These are phyloP conservation scores for Irena cyanogastra DNA, from an alignment of 2,113 vertebrate genomes.

Conservation along the genomic window DNA sequence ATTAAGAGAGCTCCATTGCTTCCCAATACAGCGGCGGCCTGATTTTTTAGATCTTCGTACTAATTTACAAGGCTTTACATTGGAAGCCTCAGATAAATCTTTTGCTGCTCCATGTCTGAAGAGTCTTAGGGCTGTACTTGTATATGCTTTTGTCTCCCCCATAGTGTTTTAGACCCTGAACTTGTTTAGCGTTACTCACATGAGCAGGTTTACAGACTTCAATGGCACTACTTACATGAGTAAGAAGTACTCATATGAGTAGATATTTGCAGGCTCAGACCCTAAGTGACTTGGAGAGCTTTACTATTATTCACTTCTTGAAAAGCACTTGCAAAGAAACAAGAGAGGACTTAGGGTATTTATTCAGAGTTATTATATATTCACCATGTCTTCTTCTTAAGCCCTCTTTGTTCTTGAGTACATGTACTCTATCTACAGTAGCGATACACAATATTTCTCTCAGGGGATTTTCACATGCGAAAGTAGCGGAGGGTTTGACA, in stretches of 20 bases:
- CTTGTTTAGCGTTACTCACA: slow-evolving; percentile 66
- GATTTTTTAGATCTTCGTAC: slow-evolving; percentile 66
- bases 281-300: slow-evolving; percentile 66
- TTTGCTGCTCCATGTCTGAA: slow-evolving; percentile 65
- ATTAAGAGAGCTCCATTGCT: slow-evolving; percentile 69
- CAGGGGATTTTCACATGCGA: slow-evolving; percentile 36
- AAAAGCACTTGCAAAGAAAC: slow-evolving; percentile 68
- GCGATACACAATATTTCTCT: slow-evolving; percentile 50
- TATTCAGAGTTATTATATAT: slow-evolving; percentile 69
- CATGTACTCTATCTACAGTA: slow-evolving; percentile 58
- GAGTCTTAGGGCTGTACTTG: slow-evolving; percentile 66
- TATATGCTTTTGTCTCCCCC: slow-evolving; percentile 65
- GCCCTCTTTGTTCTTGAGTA: slow-evolving; percentile 65
- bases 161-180: slow-evolving; percentile 66
- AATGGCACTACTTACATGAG: slow-evolving; percentile 61
- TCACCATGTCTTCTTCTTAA: slow-evolving; percentile 66
- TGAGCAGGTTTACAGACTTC: slow-evolving; percentile 63
- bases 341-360: slow-evolving; percentile 66
- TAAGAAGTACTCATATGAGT: slow-evolving; percentile 64
- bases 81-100: slow-evolving; percentile 66
- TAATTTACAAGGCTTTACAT: slow-evolving; percentile 66
- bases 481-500: background rate
- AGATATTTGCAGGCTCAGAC: slow-evolving; percentile 66
- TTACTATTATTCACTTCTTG: slow-evolving; percentile 66
- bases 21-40: slow-evolving; percentile 57